A percentile compares a stretch with the other conserved stretches of the same genome.
Evolutionary conservation across 2,888 invertebrate genomes (phyloP).

Genomic region (Resseliella maxima): DNA sequence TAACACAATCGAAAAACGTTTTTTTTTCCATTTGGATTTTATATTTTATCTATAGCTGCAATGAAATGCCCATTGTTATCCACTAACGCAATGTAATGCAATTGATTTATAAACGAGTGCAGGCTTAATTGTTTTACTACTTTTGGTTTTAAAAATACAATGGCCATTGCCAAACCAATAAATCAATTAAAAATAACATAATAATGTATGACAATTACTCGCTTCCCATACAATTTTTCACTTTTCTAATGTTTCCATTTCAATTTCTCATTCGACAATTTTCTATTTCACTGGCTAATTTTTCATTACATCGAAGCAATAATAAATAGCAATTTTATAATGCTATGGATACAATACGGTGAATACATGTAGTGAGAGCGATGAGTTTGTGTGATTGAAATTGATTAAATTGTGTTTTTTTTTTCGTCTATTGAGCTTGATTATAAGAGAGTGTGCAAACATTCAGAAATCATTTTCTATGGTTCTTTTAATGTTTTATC

Average conservation of each 20-base stretch:
- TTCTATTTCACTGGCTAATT: not conserved
- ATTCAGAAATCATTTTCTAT: constrained; percentile 16
- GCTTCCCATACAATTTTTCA: not conserved
- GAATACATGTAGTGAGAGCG: not conserved
- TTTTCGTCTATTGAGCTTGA: not conserved
- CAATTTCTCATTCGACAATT: not conserved
- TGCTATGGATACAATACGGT: not conserved
- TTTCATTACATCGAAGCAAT: not conserved
- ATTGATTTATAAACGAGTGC: constrained; percentile 47
- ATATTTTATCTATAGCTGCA: not conserved
- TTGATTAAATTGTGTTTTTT: not conserved
- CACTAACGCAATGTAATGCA: not conserved
- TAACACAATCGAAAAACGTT: not conserved
- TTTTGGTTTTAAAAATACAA: constrained; percentile 11
- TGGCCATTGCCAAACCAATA: not conserved
- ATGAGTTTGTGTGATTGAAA: not conserved
- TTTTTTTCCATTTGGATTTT: not conserved
- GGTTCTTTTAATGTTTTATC: not conserved
- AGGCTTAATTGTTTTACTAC: not conserved
- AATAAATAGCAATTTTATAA: not conserved
- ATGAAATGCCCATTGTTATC: not conserved
- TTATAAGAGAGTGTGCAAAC: constrained; percentile 26
- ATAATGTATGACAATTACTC: not conserved
- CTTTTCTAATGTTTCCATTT: not conserved
- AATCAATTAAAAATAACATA: not conserved